Conservation (phyloP, 2,888 invertebrate genomes). For the Rhaphigaster nebulosa region DNA sequence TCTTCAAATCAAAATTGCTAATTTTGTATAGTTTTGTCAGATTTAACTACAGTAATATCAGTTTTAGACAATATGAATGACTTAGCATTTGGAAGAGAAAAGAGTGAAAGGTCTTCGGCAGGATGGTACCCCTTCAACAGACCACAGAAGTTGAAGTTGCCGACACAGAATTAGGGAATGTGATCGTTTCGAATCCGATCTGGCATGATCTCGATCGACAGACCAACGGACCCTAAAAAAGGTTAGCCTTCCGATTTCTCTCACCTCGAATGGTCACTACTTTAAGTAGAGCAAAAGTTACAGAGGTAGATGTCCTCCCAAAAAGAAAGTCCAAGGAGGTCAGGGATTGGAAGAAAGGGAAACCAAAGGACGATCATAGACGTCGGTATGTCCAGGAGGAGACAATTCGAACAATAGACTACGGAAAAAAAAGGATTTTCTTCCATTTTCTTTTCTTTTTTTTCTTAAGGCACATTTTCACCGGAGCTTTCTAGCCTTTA, state of each 20-base stretch:
- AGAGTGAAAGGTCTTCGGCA: background rate
- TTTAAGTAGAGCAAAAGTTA: background rate
- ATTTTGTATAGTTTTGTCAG: too few species aligned
- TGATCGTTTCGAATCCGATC: conserved; percentile 14
- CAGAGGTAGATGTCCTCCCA: background rate
- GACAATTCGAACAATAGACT: background rate
- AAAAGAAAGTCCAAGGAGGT: background rate
- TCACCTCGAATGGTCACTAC: background rate
- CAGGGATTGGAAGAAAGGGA: background rate
- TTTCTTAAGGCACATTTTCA: background rate
- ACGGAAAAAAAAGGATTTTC: background rate
- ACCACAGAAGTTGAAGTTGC: too few species aligned
- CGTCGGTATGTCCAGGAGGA: background rate
- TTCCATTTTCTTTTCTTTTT: background rate
- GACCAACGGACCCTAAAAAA: background rate
- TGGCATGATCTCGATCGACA: background rate
- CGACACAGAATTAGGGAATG: background rate
- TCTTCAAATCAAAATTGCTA: too few species aligned
- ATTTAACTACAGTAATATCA: too few species aligned
- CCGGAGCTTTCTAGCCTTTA: conserved; percentile 11
- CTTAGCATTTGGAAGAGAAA: too few species aligned
- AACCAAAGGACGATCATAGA: background rate
- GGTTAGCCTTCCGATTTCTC: background rate
- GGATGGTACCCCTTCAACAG: background rate
- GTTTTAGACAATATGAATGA: too few species aligned